Percentiles rank a stretch among this genome's conserved stretches.
Evolutionary conservation across 2,888 invertebrate species (phyloP).

Genomic region (Phyto melanocephala): DNA sequence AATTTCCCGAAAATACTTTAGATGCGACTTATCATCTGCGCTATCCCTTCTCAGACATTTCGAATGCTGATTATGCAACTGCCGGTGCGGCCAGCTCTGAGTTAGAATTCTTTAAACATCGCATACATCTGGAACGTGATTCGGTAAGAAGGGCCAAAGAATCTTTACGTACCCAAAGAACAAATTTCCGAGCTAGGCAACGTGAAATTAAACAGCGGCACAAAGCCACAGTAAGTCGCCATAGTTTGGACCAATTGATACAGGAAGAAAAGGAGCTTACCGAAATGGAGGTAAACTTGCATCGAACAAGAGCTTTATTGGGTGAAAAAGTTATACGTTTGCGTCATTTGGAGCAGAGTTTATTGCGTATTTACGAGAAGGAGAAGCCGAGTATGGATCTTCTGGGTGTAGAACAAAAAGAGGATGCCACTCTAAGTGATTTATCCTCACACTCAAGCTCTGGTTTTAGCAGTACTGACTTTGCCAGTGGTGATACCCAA

Average conservation of each 20-base stretch:
- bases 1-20: slow-evolving; percentile 85
- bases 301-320: slow-evolving; percentile 87
- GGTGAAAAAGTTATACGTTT: slow-evolving; percentile 91
- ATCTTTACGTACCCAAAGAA: slow-evolving; percentile 84
- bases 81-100: slow-evolving; percentile 82
- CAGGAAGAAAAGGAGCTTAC: slow-evolving; percentile 90
- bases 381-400: slow-evolving; percentile 75
- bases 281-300: slow-evolving; percentile 90
- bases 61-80: slow-evolving; percentile 73
- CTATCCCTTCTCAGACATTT: slow-evolving; percentile 88
- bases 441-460: slow-evolving; percentile 82
- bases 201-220: slow-evolving; percentile 80
- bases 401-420: slow-evolving; percentile 77
- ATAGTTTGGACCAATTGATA: slow-evolving; percentile 76
- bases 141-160: slow-evolving; percentile 91
- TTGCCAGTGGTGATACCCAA: slow-evolving; percentile 80
- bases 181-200: slow-evolving; percentile 84
- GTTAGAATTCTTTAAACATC: slow-evolving; percentile 89
- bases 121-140: slow-evolving; percentile 89
- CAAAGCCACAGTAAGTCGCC: slow-evolving; percentile 72
- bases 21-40: slow-evolving; percentile 88
- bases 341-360: slow-evolving; percentile 88
- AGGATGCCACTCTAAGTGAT: slow-evolving; percentile 84
- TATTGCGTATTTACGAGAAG: slow-evolving; percentile 81
- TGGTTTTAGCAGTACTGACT: slow-evolving; percentile 84